Conservation (phyloP, 2,888 invertebrate species). For the Rhabditophanes sp. region DNA sequence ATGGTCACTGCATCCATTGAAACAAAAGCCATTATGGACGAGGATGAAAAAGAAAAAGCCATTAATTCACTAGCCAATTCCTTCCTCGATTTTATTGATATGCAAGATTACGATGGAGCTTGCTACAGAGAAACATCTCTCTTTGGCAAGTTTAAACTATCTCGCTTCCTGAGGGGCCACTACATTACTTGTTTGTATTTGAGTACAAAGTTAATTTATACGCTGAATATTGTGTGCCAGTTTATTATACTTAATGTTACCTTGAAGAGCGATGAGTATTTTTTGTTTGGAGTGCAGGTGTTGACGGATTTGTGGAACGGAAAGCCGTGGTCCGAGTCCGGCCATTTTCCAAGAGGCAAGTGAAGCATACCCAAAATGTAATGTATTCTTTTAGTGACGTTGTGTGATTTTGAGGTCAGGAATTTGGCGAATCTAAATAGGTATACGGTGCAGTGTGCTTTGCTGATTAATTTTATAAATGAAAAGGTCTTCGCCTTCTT, state of each 20-base stretch:
- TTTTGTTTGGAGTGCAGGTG: conserved; percentile 40
- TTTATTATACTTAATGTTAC: conserved; percentile 37
- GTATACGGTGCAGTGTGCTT: conserved; percentile 42
- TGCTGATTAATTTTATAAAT: conserved; percentile 42
- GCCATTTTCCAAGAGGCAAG: conserved; percentile 40
- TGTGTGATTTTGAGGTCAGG: conserved; percentile 42
- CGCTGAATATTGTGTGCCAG: conserved; percentile 32
- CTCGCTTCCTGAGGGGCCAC: conserved; percentile 29
- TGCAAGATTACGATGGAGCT: conserved; percentile 17
- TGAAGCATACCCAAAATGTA: conserved; percentile 3
- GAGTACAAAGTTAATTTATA: conserved; percentile 30
- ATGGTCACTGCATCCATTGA: conserved; percentile 38
- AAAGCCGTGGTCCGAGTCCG: conserved; percentile 38
- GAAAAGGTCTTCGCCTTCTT: conserved; percentile 42
- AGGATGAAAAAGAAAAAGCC: conserved; percentile 24
- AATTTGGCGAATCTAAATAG: conserved; percentile 40
- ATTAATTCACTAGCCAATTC: conserved; percentile 25
- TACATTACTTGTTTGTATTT: conserved; percentile 30
- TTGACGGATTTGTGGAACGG: conserved; percentile 31
- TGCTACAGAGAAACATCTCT: background rate
- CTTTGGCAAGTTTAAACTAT: background rate
- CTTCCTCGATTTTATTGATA: conserved; percentile 35
- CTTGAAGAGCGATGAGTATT: conserved; percentile 25
- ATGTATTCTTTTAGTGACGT: background rate
- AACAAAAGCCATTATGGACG: conserved; percentile 30